These are phyloP conservation scores for Euwallacea fornicatus DNA, from an alignment of 1,140 invertebrate species.

Conservation along the genomic window DNA sequence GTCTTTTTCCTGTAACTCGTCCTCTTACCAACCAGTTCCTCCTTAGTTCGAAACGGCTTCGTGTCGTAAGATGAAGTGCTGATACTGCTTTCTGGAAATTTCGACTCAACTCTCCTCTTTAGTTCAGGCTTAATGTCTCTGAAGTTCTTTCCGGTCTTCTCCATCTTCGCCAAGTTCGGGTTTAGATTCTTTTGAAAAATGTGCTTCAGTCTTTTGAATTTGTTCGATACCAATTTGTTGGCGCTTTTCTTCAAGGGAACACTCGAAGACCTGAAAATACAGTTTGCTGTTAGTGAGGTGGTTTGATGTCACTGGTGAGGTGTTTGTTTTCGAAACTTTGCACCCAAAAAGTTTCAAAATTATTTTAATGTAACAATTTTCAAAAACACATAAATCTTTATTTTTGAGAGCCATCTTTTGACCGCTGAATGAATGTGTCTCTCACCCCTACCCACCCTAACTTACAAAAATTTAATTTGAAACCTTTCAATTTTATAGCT, in stretches of 20 bases:
- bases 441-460: no score
- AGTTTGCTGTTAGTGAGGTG: no score
- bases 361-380: no score
- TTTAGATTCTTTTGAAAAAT: constrained; percentile 48
- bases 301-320: no score
- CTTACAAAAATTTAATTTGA: no score
- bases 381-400: no score
- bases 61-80: constrained; percentile 63
- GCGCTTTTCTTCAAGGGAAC: constrained; percentile 14
- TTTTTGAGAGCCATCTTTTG: no score
- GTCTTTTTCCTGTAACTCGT: constrained; percentile 53
- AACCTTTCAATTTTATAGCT: no score
- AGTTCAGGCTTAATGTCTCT: background rate
- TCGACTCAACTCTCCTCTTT: constrained; percentile 15
- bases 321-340: no score
- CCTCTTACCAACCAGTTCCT: constrained; percentile 52
- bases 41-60: constrained; percentile 60
- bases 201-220: constrained; percentile 49
- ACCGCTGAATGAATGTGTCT: no score
- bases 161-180: constrained; percentile 20
- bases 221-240: constrained; percentile 48
- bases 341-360: no score
- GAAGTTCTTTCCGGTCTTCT: constrained; percentile 23
- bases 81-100: constrained; percentile 59
- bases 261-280: constrained; percentile 22